These are phyloP conservation scores for Terrapene triunguis DNA, from an alignment of 2,113 vertebrate genomes.

Conservation along the genomic window DNA sequence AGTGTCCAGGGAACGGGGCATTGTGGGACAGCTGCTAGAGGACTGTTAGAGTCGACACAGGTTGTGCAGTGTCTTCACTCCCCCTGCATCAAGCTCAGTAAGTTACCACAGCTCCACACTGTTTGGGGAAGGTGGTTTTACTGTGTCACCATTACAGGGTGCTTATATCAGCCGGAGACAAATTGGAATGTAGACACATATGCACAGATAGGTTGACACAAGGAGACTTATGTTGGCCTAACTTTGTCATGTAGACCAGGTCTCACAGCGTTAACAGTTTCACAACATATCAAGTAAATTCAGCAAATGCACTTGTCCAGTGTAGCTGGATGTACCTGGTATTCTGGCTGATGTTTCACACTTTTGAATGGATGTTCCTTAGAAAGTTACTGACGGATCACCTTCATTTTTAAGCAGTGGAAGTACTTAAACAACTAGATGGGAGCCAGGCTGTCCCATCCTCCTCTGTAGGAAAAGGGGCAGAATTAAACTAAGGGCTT, in stretches of 20 bases:
- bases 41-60: too few relatives aligned
- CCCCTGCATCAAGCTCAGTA: too few relatives aligned
- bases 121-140: too few relatives aligned
- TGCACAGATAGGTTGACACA: too few relatives aligned
- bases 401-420: slow-evolving; percentile 6
- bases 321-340: not conserved
- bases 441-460: not conserved
- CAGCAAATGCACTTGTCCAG: not conserved
- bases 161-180: too few relatives aligned
- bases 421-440: not conserved
- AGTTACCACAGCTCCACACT: too few relatives aligned
- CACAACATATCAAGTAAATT: not conserved
- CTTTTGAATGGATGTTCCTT: not conserved
- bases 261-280: not conserved
- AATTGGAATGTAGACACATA: too few relatives aligned
- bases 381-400: not conserved
- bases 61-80: too few relatives aligned
- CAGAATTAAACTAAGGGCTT: not conserved
- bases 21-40: too few relatives aligned
- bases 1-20: too few relatives aligned
- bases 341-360: not conserved
- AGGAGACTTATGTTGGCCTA: too few relatives aligned
- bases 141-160: too few relatives aligned
- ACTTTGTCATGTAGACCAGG: not conserved
- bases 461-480: not conserved